Evolutionary conservation across 2,113 vertebrate species (phyloP), one percentile per base, ranked within the genome.

Genomic region (Oncorhynchus mykiss): DNA sequence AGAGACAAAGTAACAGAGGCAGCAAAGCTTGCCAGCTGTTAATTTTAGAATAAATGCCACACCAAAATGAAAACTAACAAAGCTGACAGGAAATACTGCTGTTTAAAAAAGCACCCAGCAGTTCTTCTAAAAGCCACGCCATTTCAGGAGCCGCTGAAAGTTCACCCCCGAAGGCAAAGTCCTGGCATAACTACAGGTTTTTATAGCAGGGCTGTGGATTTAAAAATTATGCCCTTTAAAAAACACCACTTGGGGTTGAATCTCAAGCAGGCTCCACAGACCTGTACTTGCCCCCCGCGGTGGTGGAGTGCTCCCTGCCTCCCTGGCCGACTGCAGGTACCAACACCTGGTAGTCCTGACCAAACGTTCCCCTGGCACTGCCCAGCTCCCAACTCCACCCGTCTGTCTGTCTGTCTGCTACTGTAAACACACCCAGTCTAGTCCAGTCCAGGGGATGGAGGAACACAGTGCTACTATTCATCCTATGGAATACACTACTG

Each of bases 281-380:
- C 48, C 72, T 67, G 45, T 59, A 73, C 60, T 89, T 87, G 89
- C 89, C 87, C 85, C 71, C 83, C 8, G 39, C 9, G 51, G 72
- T 75, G 48, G 80, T 4, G 4, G 49, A 51, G 9, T 3, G 64
- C 20, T 82, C 81, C 39, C 71, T 22, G 51, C 51, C 51, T 18
- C 85, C 77, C 62, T 83, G 90, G 80, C 84, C 85, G 67, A 82
- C 81, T 34, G 90, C 90, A 54, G 80, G 71, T 39, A 85, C 12
- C n/a, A 88, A 81, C 82, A 91, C 85, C 89, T 89, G 91, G 84
- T 84, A 88, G 75, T 89, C 88, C 59, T 89, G 84, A 12, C 72
- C 84, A 68, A 82, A 84, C 81, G 87, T 82, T 77, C 79, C 74
- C 79, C 66, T 70, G 78, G 78, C 78, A 54, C 64, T 72, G 64